Base-by-base conservation (phyloP, 2,888 invertebrate genomes). In the Malthinus seriepunctatus region DNA sequence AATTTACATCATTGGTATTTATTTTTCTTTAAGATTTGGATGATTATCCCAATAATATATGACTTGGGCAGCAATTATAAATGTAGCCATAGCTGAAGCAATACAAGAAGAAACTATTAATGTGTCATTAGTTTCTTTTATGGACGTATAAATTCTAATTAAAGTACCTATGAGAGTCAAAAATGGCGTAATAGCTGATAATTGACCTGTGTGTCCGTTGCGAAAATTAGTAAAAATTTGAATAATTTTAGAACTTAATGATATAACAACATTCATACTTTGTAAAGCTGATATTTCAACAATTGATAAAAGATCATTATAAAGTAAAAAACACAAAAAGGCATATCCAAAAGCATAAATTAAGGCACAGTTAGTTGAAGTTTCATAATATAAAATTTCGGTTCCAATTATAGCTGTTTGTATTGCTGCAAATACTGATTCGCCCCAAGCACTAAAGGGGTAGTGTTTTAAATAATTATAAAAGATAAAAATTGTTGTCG, bases 151-250 rank as follows among this genome's bases (percentile, higher is more conserved):
- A 42, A 42, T 14, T 9, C 39, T 14, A 15, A 42, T 11, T 23
- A 42, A 5, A 9, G 39, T 11, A 23, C 39, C 39, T n/a, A 42
- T 6, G 2, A 42, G 15, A 15, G 15, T n/a, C 12, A 51, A 8
- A 4, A 33, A 6, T 32, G 33, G n/a, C 4, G 53, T 38, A 12
- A 31, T 23, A 8, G 31, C 53, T 3, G 53, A 53, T 14, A 39
- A 35, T 31, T 53, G 45, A 3, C 53, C 53, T 2, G 53, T 53
- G 32, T 32, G 34, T 8, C 32, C 11, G 15, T 53, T 35, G 12
- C 37, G 1, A 11, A 15, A 32, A 8, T 46, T 53, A 32, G 53
- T 46, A 8, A 8, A 11, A 10, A 37, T 37, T 38, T 53, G 53
- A 15, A 37, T 35, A 6, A 37, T 6, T 7, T 46, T 37, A 8